Evolutionary conservation across 1,140 invertebrate species (phyloP), one percentile per base, ranked within the genome.

Genomic region (Drosophila sproati): DNA sequence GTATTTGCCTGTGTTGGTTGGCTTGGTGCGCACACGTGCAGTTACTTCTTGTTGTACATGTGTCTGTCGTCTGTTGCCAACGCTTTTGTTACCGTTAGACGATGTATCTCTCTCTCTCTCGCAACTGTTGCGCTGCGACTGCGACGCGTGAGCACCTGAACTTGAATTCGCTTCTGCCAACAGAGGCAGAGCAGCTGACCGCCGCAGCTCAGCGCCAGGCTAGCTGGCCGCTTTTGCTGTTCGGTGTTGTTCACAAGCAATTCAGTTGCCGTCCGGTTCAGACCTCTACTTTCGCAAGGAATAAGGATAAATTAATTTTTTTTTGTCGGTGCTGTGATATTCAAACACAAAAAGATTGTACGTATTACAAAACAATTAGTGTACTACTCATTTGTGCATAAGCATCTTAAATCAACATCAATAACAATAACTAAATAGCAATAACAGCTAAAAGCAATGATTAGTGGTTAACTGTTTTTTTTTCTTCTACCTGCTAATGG

Each of bases 291-390:
- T 86, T 78, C 74, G 64, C 66, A 80, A 74, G 83, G 85, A 90
- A 81, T 89, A 89, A 90, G 78, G 86, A 89, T 89, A 85, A 89
- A 71, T 78, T 4, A 67, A 64, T 88, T 90, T 86, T 91, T 90
- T 91, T 82, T 91, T 20, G 20, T 20, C 90, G 81, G 83, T 91
- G 82, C 91, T 92, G 91, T 92, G 91, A 92, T 92, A 92, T 87
- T 68, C 73, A 70, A 82, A 86, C 82, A 81, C 70, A 91, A 80
- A 75, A 74, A 91, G 80, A 91, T 91, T 73, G 90, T 91, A 91
- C 78, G 91, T 91, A 90, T 81, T 72, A 47, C 43, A 68, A 66
- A 68, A 39, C 47, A 39, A 55, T 28, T 39, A 55, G 32, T 45
- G 34, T 28, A 35, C 2, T 28, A 20, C 20, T 20, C 20, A 35